Evolutionary conservation across 37 sponge, comb jelly and placozoan species (phyloP).

Genomic region (Aplysina aerophoba): DNA sequence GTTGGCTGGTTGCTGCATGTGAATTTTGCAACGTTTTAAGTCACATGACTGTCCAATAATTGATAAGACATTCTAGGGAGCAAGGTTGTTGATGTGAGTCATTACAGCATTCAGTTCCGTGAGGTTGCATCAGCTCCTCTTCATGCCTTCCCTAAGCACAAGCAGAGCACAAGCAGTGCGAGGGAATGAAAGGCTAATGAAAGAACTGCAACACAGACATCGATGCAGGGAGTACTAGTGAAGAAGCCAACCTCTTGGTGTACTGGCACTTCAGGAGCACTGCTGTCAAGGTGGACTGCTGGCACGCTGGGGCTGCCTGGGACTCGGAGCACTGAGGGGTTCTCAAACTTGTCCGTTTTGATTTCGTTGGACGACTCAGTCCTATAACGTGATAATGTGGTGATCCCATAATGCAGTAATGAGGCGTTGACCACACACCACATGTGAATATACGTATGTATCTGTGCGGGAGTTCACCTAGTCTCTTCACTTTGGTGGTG

Average conservation of each 20-base stretch:
- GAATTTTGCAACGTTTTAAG: background rate
- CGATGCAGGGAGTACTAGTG: too few relatives aligned
- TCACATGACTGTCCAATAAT: background rate
- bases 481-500: background rate
- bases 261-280: background rate
- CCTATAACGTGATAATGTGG: background rate
- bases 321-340: background rate
- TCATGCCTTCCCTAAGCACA: background rate
- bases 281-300: background rate
- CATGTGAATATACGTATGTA: too few relatives aligned
- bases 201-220: too few relatives aligned
- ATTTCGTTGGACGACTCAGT: background rate
- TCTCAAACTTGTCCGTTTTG: background rate
- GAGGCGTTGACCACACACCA: background rate
- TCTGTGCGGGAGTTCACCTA: background rate
- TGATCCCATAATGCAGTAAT: background rate
- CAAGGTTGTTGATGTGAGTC: background rate
- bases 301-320: background rate
- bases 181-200: too few relatives aligned
- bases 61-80: background rate
- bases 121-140: too few relatives aligned
- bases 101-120: background rate
- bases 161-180: background rate
- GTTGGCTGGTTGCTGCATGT: too few relatives aligned
- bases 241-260: background rate